Evolutionary conservation across 1,140 invertebrate genomes (phyloP).

Genomic region (Macrosteles quadrilineatus): DNA sequence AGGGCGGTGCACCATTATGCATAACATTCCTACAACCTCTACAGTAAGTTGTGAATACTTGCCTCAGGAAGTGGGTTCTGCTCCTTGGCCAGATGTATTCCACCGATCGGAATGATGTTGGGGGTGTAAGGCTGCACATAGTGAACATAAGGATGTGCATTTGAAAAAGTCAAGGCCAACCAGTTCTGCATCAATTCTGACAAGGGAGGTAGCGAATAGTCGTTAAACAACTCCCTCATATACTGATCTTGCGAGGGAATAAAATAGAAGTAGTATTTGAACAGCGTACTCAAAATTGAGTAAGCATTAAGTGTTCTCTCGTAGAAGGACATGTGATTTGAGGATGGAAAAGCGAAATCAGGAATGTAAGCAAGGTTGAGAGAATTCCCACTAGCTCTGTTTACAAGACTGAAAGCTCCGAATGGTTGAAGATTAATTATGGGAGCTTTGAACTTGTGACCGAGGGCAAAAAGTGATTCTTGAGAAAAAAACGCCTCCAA

Average conservation of each 20-base stretch:
- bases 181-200: not conserved
- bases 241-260: conserved; percentile 2
- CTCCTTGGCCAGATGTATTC: conserved; percentile 6
- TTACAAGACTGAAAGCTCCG: not conserved
- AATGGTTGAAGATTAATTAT: conserved; percentile 1
- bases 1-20: too few species aligned
- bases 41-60: not conserved
- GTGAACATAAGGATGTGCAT: conserved; percentile 1
- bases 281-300: not conserved
- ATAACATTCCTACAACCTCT: too few species aligned
- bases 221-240: conserved; percentile 5
- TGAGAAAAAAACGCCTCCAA: conserved; percentile 10
- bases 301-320: not conserved
- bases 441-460: conserved; percentile 6
- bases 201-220: not conserved
- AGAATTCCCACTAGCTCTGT: conserved; percentile 1
- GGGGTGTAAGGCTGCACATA: not conserved
- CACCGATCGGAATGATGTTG: conserved; percentile 16
- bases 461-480: not conserved
- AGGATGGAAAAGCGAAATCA: not conserved
- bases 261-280: not conserved
- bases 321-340: not conserved
- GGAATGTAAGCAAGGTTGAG: not conserved
- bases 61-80: not conserved
- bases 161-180: conserved; percentile 1